Evolutionary conservation across 2,888 invertebrate species (phyloP), one percentile per base, ranked within the genome.

Genomic region (Sylvicola cinctus): DNA sequence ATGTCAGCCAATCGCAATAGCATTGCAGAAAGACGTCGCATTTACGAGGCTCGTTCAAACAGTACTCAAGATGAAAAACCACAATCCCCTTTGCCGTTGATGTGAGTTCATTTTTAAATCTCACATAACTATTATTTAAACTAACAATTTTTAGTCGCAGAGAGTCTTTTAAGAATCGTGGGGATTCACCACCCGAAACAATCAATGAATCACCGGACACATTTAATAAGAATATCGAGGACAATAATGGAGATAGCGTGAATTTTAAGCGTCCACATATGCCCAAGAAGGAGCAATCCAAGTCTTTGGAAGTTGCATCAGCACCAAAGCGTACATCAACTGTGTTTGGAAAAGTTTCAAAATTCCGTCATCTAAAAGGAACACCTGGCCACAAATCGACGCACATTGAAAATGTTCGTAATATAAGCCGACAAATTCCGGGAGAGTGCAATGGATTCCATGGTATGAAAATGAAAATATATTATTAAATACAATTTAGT

Each of bases 361-460:
- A 93, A 55, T 93, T 87, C 58, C 73, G 90, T 2, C 90, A 91
- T 50, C 56, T 93, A 46, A 88, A 88, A 52, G 91, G 90, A 23
- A 84, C 83, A 4, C 74, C 85, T 0, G 76, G 78, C 0, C 90
- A 90, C 58, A 87, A 87, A 57, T 85, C 83, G 15, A 76, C 77
- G 2, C 87, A 88, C 47, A 80, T 91, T 42, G 90, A 91, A 49
- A 93, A 93, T 49, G 68, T 93, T 39, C 71, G 85, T 39, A 88
- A 88, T 49, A 66, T 93, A 29, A 85, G 85, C 52, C 68, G 85
- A 31, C 90, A 87, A 52, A 76, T 91, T 45, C 83, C 91, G 0
- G 88, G 90, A 2, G 91, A 93, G 59, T 87, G 90, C 53, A 87
- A 93, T 52, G 84, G 88, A 23, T 88, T 93, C 50, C 81, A 84